A percentile compares a stretch with the other conserved stretches of the same genome.
Conservation (phyloP, 2,797 vertebrate genomes). For the Scyliorhinus canicula region DNA sequence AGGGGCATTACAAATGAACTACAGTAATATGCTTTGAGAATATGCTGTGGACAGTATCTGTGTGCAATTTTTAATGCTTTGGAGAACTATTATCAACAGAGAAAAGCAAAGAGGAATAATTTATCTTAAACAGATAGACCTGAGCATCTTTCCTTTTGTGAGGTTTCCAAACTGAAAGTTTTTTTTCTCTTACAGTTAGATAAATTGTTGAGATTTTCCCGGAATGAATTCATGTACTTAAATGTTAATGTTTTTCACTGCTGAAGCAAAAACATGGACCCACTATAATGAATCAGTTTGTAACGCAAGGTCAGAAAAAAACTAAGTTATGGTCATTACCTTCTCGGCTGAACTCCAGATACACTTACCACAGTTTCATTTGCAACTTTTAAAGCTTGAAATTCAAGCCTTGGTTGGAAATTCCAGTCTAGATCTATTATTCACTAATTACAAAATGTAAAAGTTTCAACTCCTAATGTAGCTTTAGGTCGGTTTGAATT, state of each 20-base stretch:
- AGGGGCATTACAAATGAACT: not conserved
- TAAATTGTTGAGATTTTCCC: not conserved
- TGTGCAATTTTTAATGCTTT: not conserved
- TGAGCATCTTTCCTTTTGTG: not conserved
- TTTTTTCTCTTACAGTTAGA: not conserved
- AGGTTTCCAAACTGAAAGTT: not conserved
- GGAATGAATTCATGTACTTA: not conserved
- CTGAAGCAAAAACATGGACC: not conserved
- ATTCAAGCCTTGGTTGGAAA: slow-evolving; percentile 42
- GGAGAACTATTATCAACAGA: not conserved
- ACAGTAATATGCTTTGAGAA: not conserved
- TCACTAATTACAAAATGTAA: slow-evolving; percentile 37
- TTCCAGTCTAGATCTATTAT: slow-evolving; percentile 38
- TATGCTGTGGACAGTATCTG: not conserved
- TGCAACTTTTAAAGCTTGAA: slow-evolving; percentile 34
- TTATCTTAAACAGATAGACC: not conserved
- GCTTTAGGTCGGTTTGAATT: not conserved
- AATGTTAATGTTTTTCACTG: not conserved
- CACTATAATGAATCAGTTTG: not conserved
- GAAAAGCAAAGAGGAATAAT: not conserved
- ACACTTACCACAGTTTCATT: slow-evolving; percentile 38
- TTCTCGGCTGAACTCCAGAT: slow-evolving; percentile 28
- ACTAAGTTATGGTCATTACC: not conserved
- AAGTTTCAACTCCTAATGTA: slow-evolving; percentile 12
- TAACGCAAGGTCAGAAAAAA: not conserved